A percentile compares a stretch with the other conserved stretches of the same genome.
Evolutionary conservation across 2,797 vertebrate species (phyloP).

Genomic region (Heliangelus exortis): DNA sequence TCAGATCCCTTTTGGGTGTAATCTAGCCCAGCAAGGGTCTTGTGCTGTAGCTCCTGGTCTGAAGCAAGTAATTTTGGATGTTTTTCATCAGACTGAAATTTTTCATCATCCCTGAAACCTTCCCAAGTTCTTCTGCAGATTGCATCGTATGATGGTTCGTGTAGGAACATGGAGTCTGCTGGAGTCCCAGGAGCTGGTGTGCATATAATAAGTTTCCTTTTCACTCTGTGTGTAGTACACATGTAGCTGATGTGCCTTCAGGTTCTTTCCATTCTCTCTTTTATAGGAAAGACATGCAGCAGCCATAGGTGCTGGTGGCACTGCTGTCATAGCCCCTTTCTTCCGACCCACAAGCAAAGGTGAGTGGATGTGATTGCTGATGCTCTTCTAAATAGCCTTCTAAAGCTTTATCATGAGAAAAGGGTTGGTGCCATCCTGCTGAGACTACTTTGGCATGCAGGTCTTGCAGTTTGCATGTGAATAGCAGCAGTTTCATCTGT

Average conservation of each 20-base stretch:
- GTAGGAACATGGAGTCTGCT: conserved; percentile 90
- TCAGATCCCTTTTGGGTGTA: not conserved
- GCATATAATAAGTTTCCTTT: conserved; percentile 44
- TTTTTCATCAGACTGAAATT: not conserved
- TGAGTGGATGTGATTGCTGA: conserved; percentile 49
- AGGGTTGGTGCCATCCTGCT: not conserved
- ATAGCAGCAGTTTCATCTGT: not conserved
- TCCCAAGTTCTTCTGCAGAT: conserved; percentile 73
- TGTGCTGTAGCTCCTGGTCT: not conserved
- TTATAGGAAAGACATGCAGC: conserved; percentile 88
- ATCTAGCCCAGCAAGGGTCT: not conserved
- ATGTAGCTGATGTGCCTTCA: not conserved
- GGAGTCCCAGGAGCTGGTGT: conserved; percentile 91
- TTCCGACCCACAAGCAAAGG: conserved; percentile 88
- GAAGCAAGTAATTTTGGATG: not conserved
- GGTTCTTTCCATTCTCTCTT: not conserved
- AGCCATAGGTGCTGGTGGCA: conserved; percentile 84
- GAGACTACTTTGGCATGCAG: not conserved
- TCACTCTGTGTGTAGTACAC: not conserved
- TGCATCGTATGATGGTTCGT: conserved; percentile 91
- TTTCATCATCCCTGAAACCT: not conserved
- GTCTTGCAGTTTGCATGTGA: not conserved
- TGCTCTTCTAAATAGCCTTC: not conserved
- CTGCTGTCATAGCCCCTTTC: conserved; percentile 90
- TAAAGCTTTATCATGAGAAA: not conserved